Evolutionary conservation across 2,888 invertebrate species (phyloP).

Genomic region (Eupithecia subfuscata): DNA sequence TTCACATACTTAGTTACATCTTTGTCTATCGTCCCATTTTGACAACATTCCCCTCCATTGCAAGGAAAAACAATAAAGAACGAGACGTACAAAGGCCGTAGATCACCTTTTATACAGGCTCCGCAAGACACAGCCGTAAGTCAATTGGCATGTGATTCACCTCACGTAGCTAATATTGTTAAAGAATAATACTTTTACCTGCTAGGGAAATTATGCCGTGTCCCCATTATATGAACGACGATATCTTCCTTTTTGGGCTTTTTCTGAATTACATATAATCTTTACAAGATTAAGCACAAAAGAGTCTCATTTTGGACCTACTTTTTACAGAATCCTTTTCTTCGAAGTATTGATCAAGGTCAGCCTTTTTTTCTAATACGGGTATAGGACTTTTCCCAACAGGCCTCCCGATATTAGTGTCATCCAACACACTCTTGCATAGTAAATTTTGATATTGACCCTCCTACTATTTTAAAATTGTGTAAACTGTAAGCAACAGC

Average conservation of each 20-base stretch:
- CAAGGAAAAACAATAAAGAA: conserved; percentile 48
- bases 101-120: conserved; percentile 43
- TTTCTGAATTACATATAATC: background rate
- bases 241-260: conserved; percentile 46
- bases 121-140: conserved; percentile 50
- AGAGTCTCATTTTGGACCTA: background rate
- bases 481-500: too few species aligned
- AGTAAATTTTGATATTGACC: too few species aligned
- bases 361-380: too few species aligned
- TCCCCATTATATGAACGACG: conserved; percentile 66
- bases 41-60: conserved; percentile 41
- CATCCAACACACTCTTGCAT: background rate
- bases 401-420: background rate
- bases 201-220: conserved; percentile 68
- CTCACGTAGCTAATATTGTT: conserved; percentile 76
- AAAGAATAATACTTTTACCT: conserved; percentile 75
- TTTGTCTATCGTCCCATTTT: conserved; percentile 3
- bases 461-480: too few species aligned
- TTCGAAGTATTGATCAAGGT: too few species aligned
- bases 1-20: too few species aligned
- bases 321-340: too few species aligned
- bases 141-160: conserved; percentile 64
- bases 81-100: conserved; percentile 41
- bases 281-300: conserved; percentile 1
- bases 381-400: too few species aligned